Conservation (phyloP, 1,140 invertebrate species). For the Catajapyx aquilonaris region DNA sequence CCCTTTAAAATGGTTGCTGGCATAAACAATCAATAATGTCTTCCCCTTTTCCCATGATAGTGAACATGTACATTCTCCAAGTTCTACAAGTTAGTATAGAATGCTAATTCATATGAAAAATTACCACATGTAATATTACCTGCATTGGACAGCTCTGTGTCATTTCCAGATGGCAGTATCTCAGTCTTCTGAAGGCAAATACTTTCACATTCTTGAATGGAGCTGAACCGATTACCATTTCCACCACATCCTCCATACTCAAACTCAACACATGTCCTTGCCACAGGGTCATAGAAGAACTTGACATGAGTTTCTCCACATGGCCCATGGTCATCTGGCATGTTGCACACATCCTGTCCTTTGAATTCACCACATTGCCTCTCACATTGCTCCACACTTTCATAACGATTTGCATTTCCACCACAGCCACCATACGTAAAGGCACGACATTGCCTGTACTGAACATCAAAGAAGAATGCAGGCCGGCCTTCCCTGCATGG, state of each 20-base stretch:
- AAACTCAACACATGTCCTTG: slow-evolving; percentile 41
- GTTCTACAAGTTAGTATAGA: no score
- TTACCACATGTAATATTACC: no score
- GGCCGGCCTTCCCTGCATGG: slow-evolving; percentile 40
- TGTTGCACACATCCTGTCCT: slow-evolving; percentile 38
- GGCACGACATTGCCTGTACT: slow-evolving; percentile 32
- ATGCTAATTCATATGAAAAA: no score
- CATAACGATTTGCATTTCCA: slow-evolving; percentile 63
- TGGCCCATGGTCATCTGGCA: slow-evolving; percentile 37
- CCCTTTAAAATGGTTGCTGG: no score
- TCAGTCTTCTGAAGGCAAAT: not conserved
- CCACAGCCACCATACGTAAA: slow-evolving; percentile 64
- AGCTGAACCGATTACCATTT: slow-evolving; percentile 60
- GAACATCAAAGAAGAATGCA: slow-evolving; percentile 51
- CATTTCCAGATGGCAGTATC: slow-evolving; percentile 22
- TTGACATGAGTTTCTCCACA: slow-evolving; percentile 37
- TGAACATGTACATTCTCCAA: no score
- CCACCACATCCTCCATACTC: slow-evolving; percentile 66
- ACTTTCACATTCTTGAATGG: slow-evolving; percentile 36
- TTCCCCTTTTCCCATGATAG: no score
- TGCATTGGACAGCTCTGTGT: slow-evolving; percentile 11
- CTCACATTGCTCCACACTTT: slow-evolving; percentile 58
- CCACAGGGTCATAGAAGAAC: slow-evolving; percentile 40
- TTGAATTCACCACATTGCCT: slow-evolving; percentile 49
- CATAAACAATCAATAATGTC: no score